Evolutionary conservation across 2,888 invertebrate genomes (phyloP), one percentile per base, ranked within the genome.

Genomic region (Acrobasis consociella): DNA sequence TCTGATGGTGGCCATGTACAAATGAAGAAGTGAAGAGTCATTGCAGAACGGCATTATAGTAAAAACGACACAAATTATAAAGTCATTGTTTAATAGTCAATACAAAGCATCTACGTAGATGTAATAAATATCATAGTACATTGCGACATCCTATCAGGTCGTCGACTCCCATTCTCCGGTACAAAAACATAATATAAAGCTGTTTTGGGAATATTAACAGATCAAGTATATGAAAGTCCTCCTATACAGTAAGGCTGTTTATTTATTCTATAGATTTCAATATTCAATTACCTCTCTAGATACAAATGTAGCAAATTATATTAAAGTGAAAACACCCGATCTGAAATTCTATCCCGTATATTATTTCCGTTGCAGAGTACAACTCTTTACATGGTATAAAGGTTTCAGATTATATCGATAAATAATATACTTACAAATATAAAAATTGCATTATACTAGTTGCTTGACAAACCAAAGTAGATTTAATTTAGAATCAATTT

Each of bases 1-100:
- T 94, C 94, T 94, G 94, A 94, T 94, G 94, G 93, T 93, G 89
- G 84, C 92, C 93, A 94, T 94, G 94, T 94, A 94, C 94, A 94
- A 94, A 94, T 94, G 76, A 77, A 60, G 72, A 83, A 85, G 89
- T 91, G 91, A 85, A 82, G 62, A 76, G 86, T 82, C 85, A 79
- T 87, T 80, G 83, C 76, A 76, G 68, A 74, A 75, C 73, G 82
- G 62, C 72, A 71, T 65, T 69, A 73, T 85, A 86, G 83, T 72
- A 69, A 80, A 77, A 22, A 72, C 76, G 69, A 83, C 80, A 87
- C 81, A 87, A 81, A 87, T 78, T 88, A 89, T 86, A 84, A 83
- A 82, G 74, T 74, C 81, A 81, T 78, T 81, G 77, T 85, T 86
- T 91, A 90, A 91, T 91, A 91, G 91, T 85, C 81, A 88, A 90